Conservation (phyloP, 2,888 invertebrate genomes). For the Drosophila conformis region DNA sequence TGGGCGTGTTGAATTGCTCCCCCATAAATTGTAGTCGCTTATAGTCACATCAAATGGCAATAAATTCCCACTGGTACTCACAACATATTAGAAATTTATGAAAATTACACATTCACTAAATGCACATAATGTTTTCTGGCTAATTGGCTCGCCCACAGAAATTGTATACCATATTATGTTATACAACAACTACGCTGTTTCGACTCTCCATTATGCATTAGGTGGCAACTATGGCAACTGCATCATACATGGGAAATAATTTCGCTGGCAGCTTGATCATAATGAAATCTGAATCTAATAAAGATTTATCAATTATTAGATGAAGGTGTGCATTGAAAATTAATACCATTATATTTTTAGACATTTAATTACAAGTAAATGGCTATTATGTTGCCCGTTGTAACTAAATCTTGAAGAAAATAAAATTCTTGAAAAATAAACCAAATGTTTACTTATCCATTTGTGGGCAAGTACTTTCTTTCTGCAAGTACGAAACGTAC, state of each 20-base stretch:
- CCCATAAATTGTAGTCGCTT: background rate
- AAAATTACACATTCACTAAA: slow-evolving; percentile 1
- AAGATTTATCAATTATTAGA: background rate
- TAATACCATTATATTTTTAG: background rate
- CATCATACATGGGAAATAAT: background rate
- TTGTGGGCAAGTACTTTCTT: background rate
- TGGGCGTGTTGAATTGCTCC: background rate
- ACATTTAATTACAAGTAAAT: background rate
- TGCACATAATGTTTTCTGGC: slow-evolving; percentile 8
- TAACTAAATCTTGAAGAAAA: background rate
- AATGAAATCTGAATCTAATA: background rate
- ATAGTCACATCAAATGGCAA: slow-evolving; percentile 30
- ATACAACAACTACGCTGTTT: background rate
- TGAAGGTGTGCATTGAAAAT: background rate
- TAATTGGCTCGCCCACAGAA: slow-evolving; percentile 24
- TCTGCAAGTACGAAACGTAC: background rate
- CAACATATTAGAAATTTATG: slow-evolving; percentile 17
- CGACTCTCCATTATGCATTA: background rate
- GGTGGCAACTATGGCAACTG: background rate
- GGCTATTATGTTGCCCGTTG: background rate
- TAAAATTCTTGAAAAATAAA: background rate
- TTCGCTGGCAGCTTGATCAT: background rate
- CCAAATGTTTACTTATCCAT: background rate
- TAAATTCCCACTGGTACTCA: slow-evolving; percentile 30
- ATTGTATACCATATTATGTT: background rate